Evolutionary conservation across 2,113 vertebrate species (phyloP).

Genomic region (Corapipo altera): DNA sequence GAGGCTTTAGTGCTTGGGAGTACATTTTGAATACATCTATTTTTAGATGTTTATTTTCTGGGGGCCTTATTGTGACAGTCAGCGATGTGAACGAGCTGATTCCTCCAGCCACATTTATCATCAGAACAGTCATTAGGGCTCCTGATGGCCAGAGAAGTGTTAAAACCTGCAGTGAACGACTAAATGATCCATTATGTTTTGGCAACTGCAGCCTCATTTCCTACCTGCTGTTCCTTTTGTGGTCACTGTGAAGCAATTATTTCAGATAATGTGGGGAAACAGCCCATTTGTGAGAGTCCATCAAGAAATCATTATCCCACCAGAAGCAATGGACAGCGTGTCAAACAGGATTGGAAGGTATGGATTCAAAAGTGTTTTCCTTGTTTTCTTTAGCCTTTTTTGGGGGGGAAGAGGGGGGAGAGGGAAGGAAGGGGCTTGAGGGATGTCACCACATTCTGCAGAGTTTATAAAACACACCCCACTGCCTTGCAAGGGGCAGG

Average conservation of each 20-base stretch:
- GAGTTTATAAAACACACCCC: neutral
- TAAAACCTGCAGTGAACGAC: slow-evolving; percentile 18
- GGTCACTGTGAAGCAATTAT: slow-evolving; percentile 36
- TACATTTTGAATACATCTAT: neutral
- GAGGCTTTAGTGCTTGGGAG: neutral
- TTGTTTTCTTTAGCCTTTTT: neutral
- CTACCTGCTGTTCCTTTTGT: slow-evolving; percentile 51
- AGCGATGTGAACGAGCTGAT: neutral
- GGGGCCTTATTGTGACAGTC: neutral
- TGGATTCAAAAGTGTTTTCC: neutral
- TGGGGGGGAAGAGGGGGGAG: no score
- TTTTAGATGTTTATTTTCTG: neutral
- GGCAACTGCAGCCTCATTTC: slow-evolving; percentile 34
- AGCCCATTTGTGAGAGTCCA: slow-evolving; percentile 21
- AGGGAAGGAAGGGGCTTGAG: neutral
- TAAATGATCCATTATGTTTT: slow-evolving; percentile 47
- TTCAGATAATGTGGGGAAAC: slow-evolving; percentile 35
- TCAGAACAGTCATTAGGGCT: neutral
- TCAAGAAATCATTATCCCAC: slow-evolving; percentile 40
- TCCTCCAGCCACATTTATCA: neutral
- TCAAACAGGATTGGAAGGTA: neutral
- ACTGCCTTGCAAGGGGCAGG: neutral
- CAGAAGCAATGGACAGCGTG: neutral
- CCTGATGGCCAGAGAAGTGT: neutral
- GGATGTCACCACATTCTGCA: neutral